phyloP scores from a whole-genome alignment of 2,113 vertebrate genomes.

The Pheucticus melanocephalus region DNA sequence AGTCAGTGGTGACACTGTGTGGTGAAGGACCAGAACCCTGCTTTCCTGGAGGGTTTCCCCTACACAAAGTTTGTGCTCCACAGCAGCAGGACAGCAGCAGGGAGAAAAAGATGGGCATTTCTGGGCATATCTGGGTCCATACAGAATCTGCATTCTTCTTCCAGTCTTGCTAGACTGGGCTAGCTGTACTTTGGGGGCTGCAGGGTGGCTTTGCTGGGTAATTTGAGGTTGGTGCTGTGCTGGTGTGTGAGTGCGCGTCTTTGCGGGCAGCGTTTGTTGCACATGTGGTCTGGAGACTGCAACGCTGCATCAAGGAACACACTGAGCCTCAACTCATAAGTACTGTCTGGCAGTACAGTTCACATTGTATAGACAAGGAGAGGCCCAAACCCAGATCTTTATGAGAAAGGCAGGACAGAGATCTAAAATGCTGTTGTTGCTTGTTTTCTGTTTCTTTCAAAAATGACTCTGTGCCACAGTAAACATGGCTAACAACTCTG shows the following conservation, averaged over 20 bases:
- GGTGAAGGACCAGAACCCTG: background rate
- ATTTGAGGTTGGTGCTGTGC: background rate
- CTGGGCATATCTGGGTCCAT: background rate
- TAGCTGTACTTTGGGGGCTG: background rate
- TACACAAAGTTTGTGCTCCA: accelerated
- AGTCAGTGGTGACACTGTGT: background rate
- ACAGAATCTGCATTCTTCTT: background rate
- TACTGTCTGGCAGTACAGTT: background rate
- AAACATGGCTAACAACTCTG: background rate
- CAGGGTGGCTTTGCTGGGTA: background rate
- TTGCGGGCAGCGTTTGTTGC: background rate
- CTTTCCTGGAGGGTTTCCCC: background rate
- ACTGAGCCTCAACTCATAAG: background rate
- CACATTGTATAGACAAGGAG: background rate
- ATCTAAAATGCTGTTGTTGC: background rate
- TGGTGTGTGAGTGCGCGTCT: accelerated
- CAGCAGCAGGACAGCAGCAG: accelerated
- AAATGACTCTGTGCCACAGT: conserved; percentile 6
- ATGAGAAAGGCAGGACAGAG: background rate
- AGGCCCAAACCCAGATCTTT: background rate
- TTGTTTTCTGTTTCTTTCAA: conserved; percentile 37
- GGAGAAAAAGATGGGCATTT: background rate
- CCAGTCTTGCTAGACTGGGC: background rate
- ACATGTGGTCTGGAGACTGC: background rate
- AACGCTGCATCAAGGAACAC: background rate